These are phyloP conservation scores for Dufourea novaeangliae DNA, from an alignment of 1,140 invertebrate genomes.

Conservation along the genomic window DNA sequence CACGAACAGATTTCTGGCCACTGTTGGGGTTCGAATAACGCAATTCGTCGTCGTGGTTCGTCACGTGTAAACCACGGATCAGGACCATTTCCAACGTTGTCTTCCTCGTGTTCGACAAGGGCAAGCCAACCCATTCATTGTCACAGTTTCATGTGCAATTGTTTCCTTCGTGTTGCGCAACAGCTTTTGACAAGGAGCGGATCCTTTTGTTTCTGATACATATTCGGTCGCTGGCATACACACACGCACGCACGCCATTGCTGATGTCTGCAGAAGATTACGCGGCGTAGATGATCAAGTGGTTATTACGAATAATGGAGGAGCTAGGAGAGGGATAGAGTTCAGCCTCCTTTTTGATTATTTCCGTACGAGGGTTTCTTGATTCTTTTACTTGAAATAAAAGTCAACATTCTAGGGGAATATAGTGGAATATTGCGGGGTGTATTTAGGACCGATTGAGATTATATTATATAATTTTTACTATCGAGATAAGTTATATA, in stretches of 20 bases:
- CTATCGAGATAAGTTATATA: no score
- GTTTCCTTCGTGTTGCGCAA: not conserved
- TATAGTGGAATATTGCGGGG: not conserved
- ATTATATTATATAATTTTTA: no score
- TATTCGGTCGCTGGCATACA: not conserved
- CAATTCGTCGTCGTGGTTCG: no score
- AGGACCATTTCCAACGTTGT: no score
- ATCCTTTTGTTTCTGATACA: not conserved
- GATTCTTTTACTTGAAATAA: not conserved
- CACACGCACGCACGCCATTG: not conserved
- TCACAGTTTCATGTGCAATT: not conserved
- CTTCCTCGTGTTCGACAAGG: no score
- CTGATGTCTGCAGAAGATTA: not conserved
- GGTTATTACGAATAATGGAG: not conserved
- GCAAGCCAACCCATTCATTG: no score
- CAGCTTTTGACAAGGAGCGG: not conserved
- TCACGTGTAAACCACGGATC: no score
- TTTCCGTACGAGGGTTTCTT: not conserved
- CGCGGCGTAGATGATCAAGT: not conserved
- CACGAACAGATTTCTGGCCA: slow-evolving; percentile 16
- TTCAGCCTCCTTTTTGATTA: not conserved
- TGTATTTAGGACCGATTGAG: no score
- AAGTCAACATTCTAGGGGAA: no score
- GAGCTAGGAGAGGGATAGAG: not conserved
- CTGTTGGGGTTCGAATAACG: no score